These are phyloP conservation scores for Bergia sp. DNA, from an alignment of 92 coral and sea anemone species.

Conservation along the genomic window DNA sequence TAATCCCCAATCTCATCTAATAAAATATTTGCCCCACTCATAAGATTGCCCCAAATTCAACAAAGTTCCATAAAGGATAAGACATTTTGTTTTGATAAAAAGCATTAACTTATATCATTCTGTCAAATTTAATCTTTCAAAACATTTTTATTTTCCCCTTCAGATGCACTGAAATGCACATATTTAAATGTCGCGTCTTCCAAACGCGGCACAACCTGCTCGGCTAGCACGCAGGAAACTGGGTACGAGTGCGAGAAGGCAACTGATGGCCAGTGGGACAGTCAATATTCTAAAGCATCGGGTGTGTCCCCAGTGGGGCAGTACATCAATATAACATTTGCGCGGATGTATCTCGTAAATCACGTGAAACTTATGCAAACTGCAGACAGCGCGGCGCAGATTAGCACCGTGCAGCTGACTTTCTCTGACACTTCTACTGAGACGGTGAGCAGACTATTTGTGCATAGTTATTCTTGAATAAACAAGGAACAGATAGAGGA, in stretches of 20 bases:
- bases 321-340: not conserved
- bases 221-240: not conserved
- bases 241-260: slow-evolving; percentile 10
- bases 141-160: not conserved
- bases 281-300: not conserved
- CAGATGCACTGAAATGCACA: slow-evolving; percentile 24
- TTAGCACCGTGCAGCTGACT: slow-evolving; percentile 10
- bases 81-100: not conserved
- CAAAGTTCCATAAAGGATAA: not conserved
- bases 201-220: slow-evolving; percentile 3
- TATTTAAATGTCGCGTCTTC: slow-evolving; percentile 16
- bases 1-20: too few relatives aligned
- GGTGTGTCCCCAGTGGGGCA: not conserved
- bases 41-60: not conserved
- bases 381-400: slow-evolving; percentile 3
- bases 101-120: not conserved
- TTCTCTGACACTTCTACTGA: slow-evolving; percentile 17
- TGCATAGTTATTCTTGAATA: not conserved
- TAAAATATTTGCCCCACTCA: too few relatives aligned
- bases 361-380: slow-evolving; percentile 21
- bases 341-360: slow-evolving; percentile 17
- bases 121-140: not conserved
- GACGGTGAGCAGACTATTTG: not conserved
- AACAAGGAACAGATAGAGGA: too few relatives aligned
- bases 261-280: slow-evolving; percentile 5